Conservation (phyloP, 2,888 invertebrate genomes). For the Thecocarcelia acutangulata region DNA sequence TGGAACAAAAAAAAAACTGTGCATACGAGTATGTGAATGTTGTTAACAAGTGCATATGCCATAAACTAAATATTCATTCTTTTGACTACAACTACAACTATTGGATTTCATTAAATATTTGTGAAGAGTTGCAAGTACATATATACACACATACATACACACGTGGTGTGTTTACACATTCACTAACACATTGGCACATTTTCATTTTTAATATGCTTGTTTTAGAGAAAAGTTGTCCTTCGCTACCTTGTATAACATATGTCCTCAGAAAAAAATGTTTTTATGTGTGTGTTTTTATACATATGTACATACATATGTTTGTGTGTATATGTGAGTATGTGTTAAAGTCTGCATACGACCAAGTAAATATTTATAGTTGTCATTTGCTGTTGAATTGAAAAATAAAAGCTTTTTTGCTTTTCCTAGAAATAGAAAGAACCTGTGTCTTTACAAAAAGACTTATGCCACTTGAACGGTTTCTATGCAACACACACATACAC, state of each 20-base stretch:
- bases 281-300: not conserved
- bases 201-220: not conserved
- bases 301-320: too few relatives aligned
- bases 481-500: slow-evolving; percentile 8
- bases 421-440: slow-evolving; percentile 28
- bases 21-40: not conserved
- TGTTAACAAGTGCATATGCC: slow-evolving; percentile 25
- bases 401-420: slow-evolving; percentile 27
- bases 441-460: slow-evolving; percentile 37
- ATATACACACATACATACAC: too few relatives aligned
- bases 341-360: slow-evolving; percentile 29
- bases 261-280: slow-evolving; percentile 30
- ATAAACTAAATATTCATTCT: slow-evolving; percentile 6
- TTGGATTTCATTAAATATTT: slow-evolving; percentile 60
- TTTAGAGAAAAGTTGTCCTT: slow-evolving; percentile 46
- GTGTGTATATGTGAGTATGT: too few relatives aligned
- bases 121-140: slow-evolving; percentile 11
- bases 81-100: not conserved
- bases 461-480: slow-evolving; percentile 54
- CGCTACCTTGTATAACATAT: slow-evolving; percentile 7
- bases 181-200: not conserved
- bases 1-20: not conserved
- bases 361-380: slow-evolving; percentile 61
- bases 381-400: slow-evolving; percentile 51
- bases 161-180: slow-evolving; percentile 13